Percentiles rank a stretch among this genome's conserved stretches.
These are phyloP conservation scores for Gobio gobio DNA, from an alignment of 2,113 vertebrate species.

Conservation along the genomic window DNA sequence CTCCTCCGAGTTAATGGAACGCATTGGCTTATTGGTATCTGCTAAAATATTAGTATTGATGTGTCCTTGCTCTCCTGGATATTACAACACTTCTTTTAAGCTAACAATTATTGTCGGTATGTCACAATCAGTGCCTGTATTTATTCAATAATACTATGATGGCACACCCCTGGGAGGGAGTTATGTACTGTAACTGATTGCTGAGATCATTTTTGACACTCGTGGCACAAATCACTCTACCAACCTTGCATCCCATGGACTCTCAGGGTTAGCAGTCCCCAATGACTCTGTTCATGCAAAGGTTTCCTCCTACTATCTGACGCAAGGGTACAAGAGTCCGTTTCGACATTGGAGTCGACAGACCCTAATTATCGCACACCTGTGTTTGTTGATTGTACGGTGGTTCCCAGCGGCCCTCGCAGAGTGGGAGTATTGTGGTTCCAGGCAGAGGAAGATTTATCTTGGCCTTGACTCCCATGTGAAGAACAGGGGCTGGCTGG, in stretches of 20 bases:
- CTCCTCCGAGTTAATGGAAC: too few species aligned
- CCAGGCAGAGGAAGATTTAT: constrained; percentile 72
- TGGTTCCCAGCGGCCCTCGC: constrained; percentile 73
- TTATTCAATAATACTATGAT: constrained; percentile 60
- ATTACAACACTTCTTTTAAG: constrained; percentile 57
- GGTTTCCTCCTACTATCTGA: constrained; percentile 59
- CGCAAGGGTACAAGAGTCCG: constrained; percentile 64
- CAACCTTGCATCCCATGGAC: constrained; percentile 56
- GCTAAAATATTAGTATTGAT: neutral
- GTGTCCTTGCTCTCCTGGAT: constrained; percentile 21
- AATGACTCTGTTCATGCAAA: constrained; percentile 57
- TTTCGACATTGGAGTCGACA: constrained; percentile 72
- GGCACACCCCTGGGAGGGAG: constrained; percentile 63
- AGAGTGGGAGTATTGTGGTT: constrained; percentile 72
- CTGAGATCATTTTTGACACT: constrained; percentile 48
- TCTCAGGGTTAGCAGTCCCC: constrained; percentile 55
- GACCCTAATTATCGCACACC: constrained; percentile 78
- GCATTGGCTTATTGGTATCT: neutral
- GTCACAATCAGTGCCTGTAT: constrained; percentile 68
- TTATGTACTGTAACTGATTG: constrained; percentile 48
- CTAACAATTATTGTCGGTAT: constrained; percentile 65
- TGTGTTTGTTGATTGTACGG: constrained; percentile 77
- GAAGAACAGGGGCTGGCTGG: constrained; percentile 64
- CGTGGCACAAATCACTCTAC: constrained; percentile 52
- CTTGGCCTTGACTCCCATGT: constrained; percentile 77